Evolutionary conservation across 2,797 vertebrate genomes (phyloP).

Genomic region (Sebastes melanostomus): DNA sequence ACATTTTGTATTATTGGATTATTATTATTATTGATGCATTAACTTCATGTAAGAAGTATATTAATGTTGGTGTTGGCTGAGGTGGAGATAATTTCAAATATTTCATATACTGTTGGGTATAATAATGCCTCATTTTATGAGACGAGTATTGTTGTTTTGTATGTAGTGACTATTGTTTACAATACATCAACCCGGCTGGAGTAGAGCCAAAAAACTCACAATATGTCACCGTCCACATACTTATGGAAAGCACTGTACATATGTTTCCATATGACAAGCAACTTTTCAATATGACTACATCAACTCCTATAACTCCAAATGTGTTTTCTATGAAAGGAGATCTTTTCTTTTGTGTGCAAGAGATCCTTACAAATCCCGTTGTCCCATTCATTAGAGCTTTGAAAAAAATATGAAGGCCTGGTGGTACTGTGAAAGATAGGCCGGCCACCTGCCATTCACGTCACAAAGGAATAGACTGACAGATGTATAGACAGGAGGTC

Average conservation of each 20-base stretch:
- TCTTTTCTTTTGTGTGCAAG: slow-evolving; percentile 13
- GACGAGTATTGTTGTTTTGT: neutral
- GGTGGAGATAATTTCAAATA: neutral
- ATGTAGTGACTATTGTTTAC: neutral
- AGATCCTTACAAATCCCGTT: slow-evolving; percentile 47
- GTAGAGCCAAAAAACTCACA: neutral
- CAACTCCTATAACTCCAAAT: neutral
- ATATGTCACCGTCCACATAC: neutral
- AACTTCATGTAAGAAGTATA: neutral
- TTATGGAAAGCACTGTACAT: neutral
- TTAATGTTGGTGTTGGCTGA: neutral
- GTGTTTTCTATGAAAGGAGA: slow-evolving; percentile 6
- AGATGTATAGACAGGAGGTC: slow-evolving; percentile 74
- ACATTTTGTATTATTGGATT: neutral
- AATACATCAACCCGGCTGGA: neutral
- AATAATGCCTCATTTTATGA: neutral
- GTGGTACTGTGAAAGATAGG: slow-evolving; percentile 50
- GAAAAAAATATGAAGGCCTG: slow-evolving; percentile 50
- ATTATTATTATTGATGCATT: neutral
- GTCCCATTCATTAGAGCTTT: slow-evolving; percentile 42
- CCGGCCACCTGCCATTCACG: slow-evolving; percentile 74
- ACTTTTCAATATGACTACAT: neutral
- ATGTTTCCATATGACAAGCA: slow-evolving; percentile 8
- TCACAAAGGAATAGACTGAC: slow-evolving; percentile 69
- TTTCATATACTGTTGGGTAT: neutral